Percentiles rank a stretch among this genome's conserved stretches.
These are phyloP conservation scores for Oscheius myriophilus DNA, from an alignment of 2,888 invertebrate genomes.

Conservation along the genomic window DNA sequence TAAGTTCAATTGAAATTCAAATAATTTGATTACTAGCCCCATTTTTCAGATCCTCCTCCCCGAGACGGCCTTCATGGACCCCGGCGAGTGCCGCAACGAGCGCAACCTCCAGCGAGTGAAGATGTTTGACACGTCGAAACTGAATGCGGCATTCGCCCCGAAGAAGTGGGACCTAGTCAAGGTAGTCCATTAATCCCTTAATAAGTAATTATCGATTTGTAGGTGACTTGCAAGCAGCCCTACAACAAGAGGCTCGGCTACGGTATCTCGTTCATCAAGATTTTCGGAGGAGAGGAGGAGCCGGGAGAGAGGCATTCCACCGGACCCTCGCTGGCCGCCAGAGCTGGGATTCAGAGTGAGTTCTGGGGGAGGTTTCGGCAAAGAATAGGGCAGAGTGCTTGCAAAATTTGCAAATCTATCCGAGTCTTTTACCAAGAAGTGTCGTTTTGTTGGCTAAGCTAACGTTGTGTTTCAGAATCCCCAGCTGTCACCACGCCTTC, in stretches of 20 bases:
- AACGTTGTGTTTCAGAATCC: not conserved
- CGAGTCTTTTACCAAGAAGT: too few species aligned
- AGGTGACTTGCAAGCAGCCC: conserved; percentile 13
- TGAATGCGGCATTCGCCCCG: not conserved
- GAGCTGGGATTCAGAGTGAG: not conserved
- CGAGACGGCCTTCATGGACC: conserved; percentile 12
- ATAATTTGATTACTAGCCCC: not conserved
- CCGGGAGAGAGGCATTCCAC: not conserved
- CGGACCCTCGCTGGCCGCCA: not conserved
- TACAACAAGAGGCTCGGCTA: conserved; percentile 4
- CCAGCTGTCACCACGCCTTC: not conserved
- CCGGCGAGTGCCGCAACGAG: conserved; percentile 8
- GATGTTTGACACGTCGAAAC: not conserved
- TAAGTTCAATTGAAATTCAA: not conserved
- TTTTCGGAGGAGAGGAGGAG: conserved; percentile 11
- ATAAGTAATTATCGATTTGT: not conserved
- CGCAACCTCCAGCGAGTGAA: conserved; percentile 13
- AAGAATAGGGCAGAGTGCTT: too few species aligned
- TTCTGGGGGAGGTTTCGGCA: not conserved
- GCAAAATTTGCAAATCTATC: too few species aligned
- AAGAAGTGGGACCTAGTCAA: conserved; percentile 13
- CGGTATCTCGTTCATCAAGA: not conserved
- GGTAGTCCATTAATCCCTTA: not conserved
- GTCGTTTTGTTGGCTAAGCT: too few species aligned
- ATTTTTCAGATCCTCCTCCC: not conserved